Base-by-base conservation (phyloP, 1,140 invertebrate species). In the Chironomus tepperi region DNA sequence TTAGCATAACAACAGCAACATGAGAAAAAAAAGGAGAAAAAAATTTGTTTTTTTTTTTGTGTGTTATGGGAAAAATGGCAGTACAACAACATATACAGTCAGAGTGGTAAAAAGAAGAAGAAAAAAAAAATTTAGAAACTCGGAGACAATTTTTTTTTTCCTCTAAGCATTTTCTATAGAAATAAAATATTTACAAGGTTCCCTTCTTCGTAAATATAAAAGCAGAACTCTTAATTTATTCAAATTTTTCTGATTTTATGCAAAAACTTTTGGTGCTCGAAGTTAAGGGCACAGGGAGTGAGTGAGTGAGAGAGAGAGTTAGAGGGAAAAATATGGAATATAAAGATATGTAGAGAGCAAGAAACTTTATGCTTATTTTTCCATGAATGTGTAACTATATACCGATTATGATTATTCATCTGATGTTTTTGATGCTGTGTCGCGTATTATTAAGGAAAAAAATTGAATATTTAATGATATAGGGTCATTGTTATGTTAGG, bases 131-230 rank as follows among this genome's bases (percentile, higher is more conserved):
- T 34, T 34, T 34, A 34, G 24, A 34, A 34, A 34, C 24, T 34
- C 24, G 43, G 43, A 47, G 43, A 15, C 8, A 57, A 57, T n/a
- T 15, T 57, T 15, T 57, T 57, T 57, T 34, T 34, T 34, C 24
- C 24, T 34, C 24, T 34, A 34, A 34, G 24, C 47, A 57, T 15
- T 57, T 57, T 57, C n/a, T 57, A 12, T 15, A 15, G 12, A 57
- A 57, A 57, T 57, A 57, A 57, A 57, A 57, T 57, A 57, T 57
- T 57, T 57, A 57, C 47, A 57, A 57, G 47, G 47, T n/a, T 57
- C 47, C 43, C n/a, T 57, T 15, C 47, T 57, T 47, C 9, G 43
- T 47, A 57, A 57, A 57, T 57, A n/a, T n/a, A 57, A 34, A 12
- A 57, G 47, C 12, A 47, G n/a, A 57, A 57, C 12, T 57, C 47